Base-by-base conservation (phyloP, 2,113 vertebrate genomes). In the Solea senegalensis region DNA sequence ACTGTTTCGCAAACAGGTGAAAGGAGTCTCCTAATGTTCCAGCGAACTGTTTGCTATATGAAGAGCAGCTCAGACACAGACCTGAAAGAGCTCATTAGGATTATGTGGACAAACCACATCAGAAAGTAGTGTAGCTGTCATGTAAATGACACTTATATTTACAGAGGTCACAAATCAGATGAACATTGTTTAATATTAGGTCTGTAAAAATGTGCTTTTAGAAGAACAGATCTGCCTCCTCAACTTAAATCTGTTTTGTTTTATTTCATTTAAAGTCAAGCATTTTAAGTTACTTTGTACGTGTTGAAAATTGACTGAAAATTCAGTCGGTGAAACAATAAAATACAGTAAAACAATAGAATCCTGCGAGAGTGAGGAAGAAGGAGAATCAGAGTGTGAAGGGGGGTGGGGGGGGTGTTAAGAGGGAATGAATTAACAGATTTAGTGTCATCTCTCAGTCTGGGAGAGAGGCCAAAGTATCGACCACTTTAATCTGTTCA, bases 381-480 rank as follows among this genome's bases (percentile, higher is more conserved):
- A 27, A 55, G 72, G 65, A 16, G 71, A 63, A 27, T 45, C 45
- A 67, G 51, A 77, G 46, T 40, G 65, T 14, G 63, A 49, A 41
- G 27, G 26, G 7, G 2, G 10, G 50, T 7, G 62, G 51, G 34
- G 34, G 71, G 74, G 63, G 66, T 80, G 51, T 54, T 39, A 51
- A 45, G 80, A 64, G 80, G 82, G 81, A 69, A 58, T 69, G 86
- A 86, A 91, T 92, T 82, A 94, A 92, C 88, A 91, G 89, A 91
- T 93, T 93, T 93, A 93, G 91, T 92, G 92, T 94, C 92, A 93
- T 91, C 87, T 90, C 90, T 92, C 84, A 88, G 91, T 92, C 89
- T 92, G 91, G 87, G 78, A 91, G 75, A 55, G 70, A 85, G 89
- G 85, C 90, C 91, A 91, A 84, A 90, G 78, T 90, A 92, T 93